phyloP scores from a whole-genome alignment of 2,888 invertebrate species.

The Rhynchonema sp. region DNA sequence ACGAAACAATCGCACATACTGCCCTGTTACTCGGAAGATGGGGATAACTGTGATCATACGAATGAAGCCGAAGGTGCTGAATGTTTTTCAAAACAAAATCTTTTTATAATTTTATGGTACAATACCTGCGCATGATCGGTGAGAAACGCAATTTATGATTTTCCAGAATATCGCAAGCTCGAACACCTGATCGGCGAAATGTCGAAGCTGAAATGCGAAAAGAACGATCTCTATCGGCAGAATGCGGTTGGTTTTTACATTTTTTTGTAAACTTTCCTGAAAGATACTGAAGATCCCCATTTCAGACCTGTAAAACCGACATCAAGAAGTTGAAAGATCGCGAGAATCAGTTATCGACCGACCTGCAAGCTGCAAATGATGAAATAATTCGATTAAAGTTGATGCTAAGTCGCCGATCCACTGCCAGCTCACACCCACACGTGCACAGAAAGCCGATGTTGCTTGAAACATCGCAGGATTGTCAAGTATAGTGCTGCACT shows the following conservation, averaged over 20 bases:
- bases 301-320: conserved; percentile 79
- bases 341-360: conserved; percentile 63
- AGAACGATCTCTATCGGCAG: conserved; percentile 72
- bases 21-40: too few relatives aligned
- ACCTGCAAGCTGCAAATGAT: conserved; percentile 62
- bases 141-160: too few relatives aligned
- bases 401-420: conserved; percentile 8
- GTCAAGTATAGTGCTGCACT: neutral
- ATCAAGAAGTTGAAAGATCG: conserved; percentile 75
- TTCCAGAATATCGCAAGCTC: conserved; percentile 17
- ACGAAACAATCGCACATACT: too few relatives aligned
- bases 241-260: conserved; percentile 59
- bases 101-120: too few relatives aligned
- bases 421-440: neutral
- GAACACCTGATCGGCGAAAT: conserved; percentile 42
- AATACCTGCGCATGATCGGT: too few relatives aligned
- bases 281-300: too few relatives aligned
- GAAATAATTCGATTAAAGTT: conserved; percentile 54
- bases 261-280: neutral
- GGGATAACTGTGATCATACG: too few relatives aligned
- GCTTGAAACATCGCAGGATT: neutral
- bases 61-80: too few relatives aligned
- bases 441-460: neutral
- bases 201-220: conserved; percentile 76
- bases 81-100: too few relatives aligned